phyloP scores from a whole-genome alignment of 2,113 vertebrate genomes.

The Guaruba guarouba region DNA sequence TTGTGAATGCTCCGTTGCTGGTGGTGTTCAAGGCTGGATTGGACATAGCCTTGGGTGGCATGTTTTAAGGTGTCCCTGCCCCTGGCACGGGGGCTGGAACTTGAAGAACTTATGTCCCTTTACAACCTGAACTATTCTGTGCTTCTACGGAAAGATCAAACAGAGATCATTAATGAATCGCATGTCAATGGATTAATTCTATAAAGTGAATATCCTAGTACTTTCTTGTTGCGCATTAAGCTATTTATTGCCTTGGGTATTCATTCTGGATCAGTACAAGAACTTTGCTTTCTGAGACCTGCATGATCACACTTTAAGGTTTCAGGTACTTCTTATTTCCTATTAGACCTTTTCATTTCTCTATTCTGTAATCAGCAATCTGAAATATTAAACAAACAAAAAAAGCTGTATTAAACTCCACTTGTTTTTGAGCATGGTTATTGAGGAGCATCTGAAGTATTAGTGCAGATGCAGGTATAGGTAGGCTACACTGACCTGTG shows the following conservation, averaged over 20 bases:
- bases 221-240: not conserved
- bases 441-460: not conserved
- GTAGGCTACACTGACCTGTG: not conserved
- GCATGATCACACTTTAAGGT: not conserved
- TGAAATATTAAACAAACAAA: not conserved
- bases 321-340: not conserved
- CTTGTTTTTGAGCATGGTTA: fast-evolving
- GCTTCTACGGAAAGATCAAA: not conserved
- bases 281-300: not conserved
- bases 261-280: not conserved
- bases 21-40: no score
- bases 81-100: no score
- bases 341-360: not conserved
- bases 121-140: not conserved
- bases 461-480: not conserved
- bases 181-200: not conserved
- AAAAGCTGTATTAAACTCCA: not conserved
- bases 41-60: no score
- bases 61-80: no score
- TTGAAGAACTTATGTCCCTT: no score
- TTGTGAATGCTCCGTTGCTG: no score
- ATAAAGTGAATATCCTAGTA: not conserved
- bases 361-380: not conserved
- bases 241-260: not conserved
- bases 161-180: not conserved